Conservation (phyloP, 2,888 invertebrate genomes). For the Eulithis testata region DNA sequence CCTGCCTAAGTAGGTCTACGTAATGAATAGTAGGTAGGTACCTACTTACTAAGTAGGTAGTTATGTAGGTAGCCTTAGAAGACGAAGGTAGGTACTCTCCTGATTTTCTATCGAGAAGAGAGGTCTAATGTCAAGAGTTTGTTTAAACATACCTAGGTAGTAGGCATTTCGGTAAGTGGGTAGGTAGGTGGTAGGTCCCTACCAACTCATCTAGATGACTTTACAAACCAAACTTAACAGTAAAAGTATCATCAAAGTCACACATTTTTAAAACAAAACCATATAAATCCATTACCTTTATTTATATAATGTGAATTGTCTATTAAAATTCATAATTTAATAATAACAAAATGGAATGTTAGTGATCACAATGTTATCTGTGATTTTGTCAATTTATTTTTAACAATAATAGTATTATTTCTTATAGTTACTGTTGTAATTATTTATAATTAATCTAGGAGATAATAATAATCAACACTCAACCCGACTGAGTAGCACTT, state of each 20-base stretch:
- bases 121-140: too few species aligned
- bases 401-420: slow-evolving; percentile 25
- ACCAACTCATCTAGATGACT: slow-evolving; percentile 24
- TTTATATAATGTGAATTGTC: slow-evolving; percentile 37
- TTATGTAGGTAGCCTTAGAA: slow-evolving; percentile 13
- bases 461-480: slow-evolving; percentile 37
- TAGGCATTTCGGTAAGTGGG: too few species aligned
- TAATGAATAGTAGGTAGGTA: neutral
- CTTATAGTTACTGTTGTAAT: slow-evolving; percentile 39
- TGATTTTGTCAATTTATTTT: slow-evolving; percentile 55
- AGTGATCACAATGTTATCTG: slow-evolving; percentile 40
- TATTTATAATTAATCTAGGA: slow-evolving; percentile 29
- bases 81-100: too few species aligned
- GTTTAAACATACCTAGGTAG: neutral
- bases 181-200: slow-evolving; percentile 14
- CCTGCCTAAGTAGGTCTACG: too few species aligned
- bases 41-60: neutral
- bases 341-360: slow-evolving; percentile 41
- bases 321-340: slow-evolving; percentile 12
- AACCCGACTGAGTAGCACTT: slow-evolving; percentile 40
- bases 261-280: slow-evolving; percentile 23
- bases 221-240: slow-evolving; percentile 42
- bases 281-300: slow-evolving; percentile 23
- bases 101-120: too few species aligned
- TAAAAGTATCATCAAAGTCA: slow-evolving; percentile 46